phyloP scores from a whole-genome alignment of 2,113 vertebrate species.

The Syngnathus floridae region DNA sequence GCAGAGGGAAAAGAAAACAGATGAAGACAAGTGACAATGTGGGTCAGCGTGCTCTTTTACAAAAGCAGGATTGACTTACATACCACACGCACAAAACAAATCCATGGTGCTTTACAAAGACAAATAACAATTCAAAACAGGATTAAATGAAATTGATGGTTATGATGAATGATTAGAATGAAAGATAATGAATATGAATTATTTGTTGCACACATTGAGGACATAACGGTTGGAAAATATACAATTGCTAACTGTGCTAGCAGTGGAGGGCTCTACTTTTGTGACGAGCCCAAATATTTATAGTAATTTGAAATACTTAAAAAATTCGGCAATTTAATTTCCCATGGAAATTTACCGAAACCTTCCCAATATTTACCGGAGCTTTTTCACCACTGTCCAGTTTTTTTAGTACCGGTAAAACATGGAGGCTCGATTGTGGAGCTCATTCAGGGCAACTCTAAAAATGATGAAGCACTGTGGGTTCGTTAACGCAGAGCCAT shows the following conservation, averaged over 20 bases:
- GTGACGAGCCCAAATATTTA: too few relatives aligned
- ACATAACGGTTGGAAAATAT: too few relatives aligned
- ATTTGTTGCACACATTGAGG: too few relatives aligned
- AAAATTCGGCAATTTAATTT: too few relatives aligned
- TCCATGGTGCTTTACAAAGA: background rate
- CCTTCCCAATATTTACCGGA: too few relatives aligned
- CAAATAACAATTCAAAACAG: background rate
- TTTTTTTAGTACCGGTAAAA: background rate
- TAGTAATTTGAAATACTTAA: too few relatives aligned
- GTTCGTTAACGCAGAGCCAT: slow-evolving; percentile 6
- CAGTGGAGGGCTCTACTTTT: too few relatives aligned
- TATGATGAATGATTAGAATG: too few relatives aligned
- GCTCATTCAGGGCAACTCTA: background rate
- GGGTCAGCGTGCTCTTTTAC: background rate
- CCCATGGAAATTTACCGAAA: background rate
- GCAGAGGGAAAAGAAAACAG: slow-evolving; percentile 22
- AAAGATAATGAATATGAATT: too few relatives aligned
- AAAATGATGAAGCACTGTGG: background rate
- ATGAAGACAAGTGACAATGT: background rate
- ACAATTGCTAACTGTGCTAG: too few relatives aligned
- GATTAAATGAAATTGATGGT: too few relatives aligned
- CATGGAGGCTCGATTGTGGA: too few relatives aligned
- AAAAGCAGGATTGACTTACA: background rate
- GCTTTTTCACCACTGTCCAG: background rate
- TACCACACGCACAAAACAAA: background rate